Base-by-base conservation (phyloP, 2,888 invertebrate genomes). In the Lasius platythorax region DNA sequence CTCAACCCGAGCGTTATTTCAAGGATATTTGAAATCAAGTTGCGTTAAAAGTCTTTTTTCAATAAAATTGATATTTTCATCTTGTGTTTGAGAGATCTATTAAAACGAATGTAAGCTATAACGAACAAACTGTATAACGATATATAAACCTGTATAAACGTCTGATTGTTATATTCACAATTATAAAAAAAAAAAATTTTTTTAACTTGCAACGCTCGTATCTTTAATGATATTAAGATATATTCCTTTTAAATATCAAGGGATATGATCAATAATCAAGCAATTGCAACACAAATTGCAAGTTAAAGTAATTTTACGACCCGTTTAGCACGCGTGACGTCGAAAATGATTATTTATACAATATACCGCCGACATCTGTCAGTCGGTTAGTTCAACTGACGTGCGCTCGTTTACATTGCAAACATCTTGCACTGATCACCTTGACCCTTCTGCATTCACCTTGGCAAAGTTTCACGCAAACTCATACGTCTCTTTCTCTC, bases 291-390 rank as follows among this genome's bases (percentile, higher is more conserved):
- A 11, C 28, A 30, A 68, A 9, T 78, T 56, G 30, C 70, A 74
- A 23, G 12, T 23, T 73, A 28, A 53, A 18, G n/a, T n/a, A 40
- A 56, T 12, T 46, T 46, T 40, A 68, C 4, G 4, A 66, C 1
- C 12, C 30, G 15, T 2, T 15, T 8, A 64, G 56, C 33, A 9
- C 18, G 63, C 40, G 12, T n/a, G 30, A 15, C 46, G 33, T 70
- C 56, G 72, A 79, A 70, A 72, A 72, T 3, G 18, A 33, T 78
- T 78, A 58, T 79, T 78, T 72, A 58, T 79, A 72, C 72, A 58
- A 79, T 23, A 33, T 72, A 79, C 43, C 33, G 43, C 53, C 33
- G 2, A 40, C 30, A 15, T 70, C 30, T 56, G 43, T 79, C 56
- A 58, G 67, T 40, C 28, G 40, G 50, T 50, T 50, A 50, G 28